These are phyloP conservation scores for Chinchilla lanigera DNA, from an alignment of 2,113 vertebrate genomes.

Conservation along the genomic window DNA sequence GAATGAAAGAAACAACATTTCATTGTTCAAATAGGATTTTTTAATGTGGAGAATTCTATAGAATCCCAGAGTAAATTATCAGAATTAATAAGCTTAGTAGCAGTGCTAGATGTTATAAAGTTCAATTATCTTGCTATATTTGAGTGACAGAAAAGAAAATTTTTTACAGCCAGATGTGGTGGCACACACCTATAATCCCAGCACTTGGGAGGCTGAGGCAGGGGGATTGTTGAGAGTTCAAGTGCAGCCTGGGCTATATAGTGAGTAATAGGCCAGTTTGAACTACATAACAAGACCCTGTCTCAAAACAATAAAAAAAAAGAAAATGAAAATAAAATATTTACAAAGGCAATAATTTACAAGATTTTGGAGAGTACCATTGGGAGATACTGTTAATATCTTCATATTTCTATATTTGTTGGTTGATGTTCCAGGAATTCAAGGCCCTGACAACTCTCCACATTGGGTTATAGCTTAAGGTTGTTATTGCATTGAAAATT, in stretches of 20 bases:
- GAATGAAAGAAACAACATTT: neutral
- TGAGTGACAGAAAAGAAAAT: neutral
- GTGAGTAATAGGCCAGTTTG: neutral
- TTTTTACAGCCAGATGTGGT: neutral
- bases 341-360: neutral
- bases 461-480: neutral
- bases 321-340: neutral
- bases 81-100: conserved; percentile 36
- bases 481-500: neutral
- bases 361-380: neutral
- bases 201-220: neutral
- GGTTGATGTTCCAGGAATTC: neutral
- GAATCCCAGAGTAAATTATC: neutral
- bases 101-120: neutral
- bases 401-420: neutral
- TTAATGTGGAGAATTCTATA: neutral
- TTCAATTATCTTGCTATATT: neutral
- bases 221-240: neutral
- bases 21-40: neutral
- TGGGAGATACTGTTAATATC: neutral
- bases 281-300: neutral
- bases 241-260: neutral
- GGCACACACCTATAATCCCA: neutral
- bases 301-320: neutral
- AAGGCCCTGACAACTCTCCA: neutral